phyloP scores from a whole-genome alignment of 2,797 vertebrate genomes.

The Phoebastria nigripes region DNA sequence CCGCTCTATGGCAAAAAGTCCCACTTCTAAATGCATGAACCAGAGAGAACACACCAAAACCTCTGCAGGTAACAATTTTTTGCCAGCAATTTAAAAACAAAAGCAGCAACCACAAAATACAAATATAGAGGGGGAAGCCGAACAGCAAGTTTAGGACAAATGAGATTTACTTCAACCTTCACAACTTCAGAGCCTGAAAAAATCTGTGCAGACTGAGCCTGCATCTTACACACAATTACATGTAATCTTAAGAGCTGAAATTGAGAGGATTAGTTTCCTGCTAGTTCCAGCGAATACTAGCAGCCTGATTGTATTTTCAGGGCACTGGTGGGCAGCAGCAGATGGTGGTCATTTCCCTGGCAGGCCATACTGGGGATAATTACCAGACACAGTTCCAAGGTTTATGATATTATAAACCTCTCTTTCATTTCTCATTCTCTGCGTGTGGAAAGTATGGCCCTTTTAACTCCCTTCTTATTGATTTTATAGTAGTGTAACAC shows the following conservation, averaged over 20 bases:
- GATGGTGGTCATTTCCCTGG: conserved; percentile 64
- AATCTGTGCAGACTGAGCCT: not conserved
- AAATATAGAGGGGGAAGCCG: not conserved
- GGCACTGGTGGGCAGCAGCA: conserved; percentile 46
- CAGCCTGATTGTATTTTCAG: conserved; percentile 11
- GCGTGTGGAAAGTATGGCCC: not conserved
- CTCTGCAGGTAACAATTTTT: not conserved
- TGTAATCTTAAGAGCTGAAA: conserved; percentile 2
- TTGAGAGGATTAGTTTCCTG: not conserved
- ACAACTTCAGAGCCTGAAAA: not conserved
- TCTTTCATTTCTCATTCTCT: conserved; percentile 49
- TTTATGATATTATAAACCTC: conserved; percentile 56
- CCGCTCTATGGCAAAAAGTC: not conserved
- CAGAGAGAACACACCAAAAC: not conserved
- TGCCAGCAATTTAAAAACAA: not conserved
- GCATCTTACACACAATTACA: not conserved
- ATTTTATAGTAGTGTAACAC: conserved; percentile 25
- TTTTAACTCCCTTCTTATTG: conserved; percentile 23
- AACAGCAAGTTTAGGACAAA: not conserved
- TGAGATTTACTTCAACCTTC: not conserved
- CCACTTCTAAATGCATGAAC: not conserved
- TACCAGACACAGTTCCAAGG: conserved; percentile 43
- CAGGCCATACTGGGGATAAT: conserved; percentile 16
- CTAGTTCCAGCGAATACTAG: not conserved
- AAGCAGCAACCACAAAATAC: not conserved